Evolutionary conservation across 2,797 vertebrate species (phyloP), one percentile per base, ranked within the genome.

Genomic region (Hemibagrus guttatus): DNA sequence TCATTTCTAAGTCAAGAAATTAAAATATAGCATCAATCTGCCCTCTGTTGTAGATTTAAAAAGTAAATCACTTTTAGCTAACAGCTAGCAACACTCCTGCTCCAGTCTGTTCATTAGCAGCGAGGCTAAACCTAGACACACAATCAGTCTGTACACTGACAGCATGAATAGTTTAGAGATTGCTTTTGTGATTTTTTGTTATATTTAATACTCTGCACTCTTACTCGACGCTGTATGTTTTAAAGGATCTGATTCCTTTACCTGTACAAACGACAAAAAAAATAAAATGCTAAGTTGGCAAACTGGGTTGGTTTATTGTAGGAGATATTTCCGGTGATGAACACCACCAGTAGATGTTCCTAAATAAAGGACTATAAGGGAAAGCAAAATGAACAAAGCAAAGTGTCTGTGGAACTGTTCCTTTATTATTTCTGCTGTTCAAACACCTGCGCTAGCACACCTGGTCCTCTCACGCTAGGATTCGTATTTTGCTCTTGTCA

Each of bases 361-460:
- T 76, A 63, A 61, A 56, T 16, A 39, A 13, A 42, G 42, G 35
- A 39, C 31, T 16, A 42, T 39, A 39, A 80, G 6, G 2, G 35
- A 39, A 2, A 14, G 76, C 6, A 35, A 58, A 42, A 35, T 42
- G 5, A 26, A 26, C 13, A 21, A 79, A 39, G 19, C 28, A 39
- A 13, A 79, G 19, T 0, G 49, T n/a, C 46, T 3, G 14, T 7
- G 5, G 26, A 52, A 35, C n/a, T 31, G 16, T 52, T 23, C n/a
- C n/a, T n/a, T 82, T 52, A 82, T 68, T 35, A 52, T 66, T 82
- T 64, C 39, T 64, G 59, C 59, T 19, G 2, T 49, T 28, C 3
- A 2, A 63, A 81, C 84, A 66, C 72, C 83, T 84, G 72, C n/a
- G 3, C 72, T 35, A 17, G 31, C 46, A n/a, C 84, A 78, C 84